Evolutionary conservation across 2,888 invertebrate species (phyloP).

Genomic region (Nomada fabriciana): DNA sequence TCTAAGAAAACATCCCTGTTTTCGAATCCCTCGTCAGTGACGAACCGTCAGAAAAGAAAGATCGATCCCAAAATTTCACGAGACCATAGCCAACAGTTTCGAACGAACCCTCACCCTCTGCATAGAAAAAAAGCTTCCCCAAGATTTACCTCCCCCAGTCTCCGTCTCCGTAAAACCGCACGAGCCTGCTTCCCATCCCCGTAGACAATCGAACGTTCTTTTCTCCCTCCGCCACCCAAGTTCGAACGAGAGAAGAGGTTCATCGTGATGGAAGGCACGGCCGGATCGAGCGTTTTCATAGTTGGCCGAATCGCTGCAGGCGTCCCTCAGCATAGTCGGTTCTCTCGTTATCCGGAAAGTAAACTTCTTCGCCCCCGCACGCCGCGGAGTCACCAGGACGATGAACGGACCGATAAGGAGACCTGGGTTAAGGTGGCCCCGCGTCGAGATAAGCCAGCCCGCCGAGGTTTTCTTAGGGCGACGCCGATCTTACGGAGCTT

Average conservation of each 20-base stretch:
- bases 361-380: constrained; percentile 63
- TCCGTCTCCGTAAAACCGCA: neutral
- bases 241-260: constrained; percentile 22
- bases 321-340: constrained; percentile 58
- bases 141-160: neutral
- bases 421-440: constrained; percentile 51
- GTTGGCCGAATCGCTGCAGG: constrained; percentile 61
- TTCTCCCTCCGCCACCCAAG: neutral
- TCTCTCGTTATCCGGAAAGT: constrained; percentile 71
- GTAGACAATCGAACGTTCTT: constrained; percentile 30
- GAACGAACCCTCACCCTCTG: too few species aligned
- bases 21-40: too few species aligned
- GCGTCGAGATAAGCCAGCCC: constrained; percentile 59
- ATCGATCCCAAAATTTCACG: too few species aligned
- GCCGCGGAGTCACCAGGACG: constrained; percentile 52
- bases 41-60: too few species aligned
- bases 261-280: constrained; percentile 36
- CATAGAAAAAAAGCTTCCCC: neutral
- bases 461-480: constrained; percentile 41
- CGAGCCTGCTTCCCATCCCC: constrained; percentile 6
- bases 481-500: constrained; percentile 28
- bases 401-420: constrained; percentile 70
- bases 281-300: constrained; percentile 62
- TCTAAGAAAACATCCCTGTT: too few species aligned
- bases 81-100: too few species aligned